Evolutionary conservation across 1,140 invertebrate genomes (phyloP), one percentile per base, ranked within the genome.

Genomic region (Leptopilina boulardi): DNA sequence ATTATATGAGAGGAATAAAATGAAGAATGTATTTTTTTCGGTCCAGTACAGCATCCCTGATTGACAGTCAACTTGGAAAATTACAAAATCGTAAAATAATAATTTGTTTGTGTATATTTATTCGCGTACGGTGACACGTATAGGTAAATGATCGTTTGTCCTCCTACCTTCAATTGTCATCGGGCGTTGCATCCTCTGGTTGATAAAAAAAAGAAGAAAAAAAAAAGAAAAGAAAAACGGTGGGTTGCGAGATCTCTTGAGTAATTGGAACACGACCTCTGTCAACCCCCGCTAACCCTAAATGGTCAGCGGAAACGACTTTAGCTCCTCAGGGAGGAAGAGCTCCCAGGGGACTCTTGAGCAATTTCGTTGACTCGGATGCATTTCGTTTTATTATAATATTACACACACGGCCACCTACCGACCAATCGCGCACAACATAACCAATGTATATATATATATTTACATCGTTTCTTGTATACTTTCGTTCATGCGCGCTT

Each of bases 201-300:
- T 38, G 34, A 4, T 4, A 9, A 38, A 38, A 38, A 38, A 38
- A 38, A 38, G 8, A 6, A n/a, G n/a, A n/a, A n/a, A n/a, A n/a
- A n/a, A n/a, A n/a, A n/a, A n/a, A 38, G 70, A 75, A 76, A 81
- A 80, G 82, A 77, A 82, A 84, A 77, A 38, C 34, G 80, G 84
- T 84, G 77, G 84, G 82, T 86, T 51, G 84, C 77, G 34, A 59
- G 54, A 44, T 23, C 76, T 74, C 80, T 90, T 89, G 88, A 89
- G 87, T 89, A 90, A 90, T 90, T 88, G 86, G 88, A 90, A 89
- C 89, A 87, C 84, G 87, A 87, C 86, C 87, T 89, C 87, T 86
- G 86, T 79, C 86, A 89, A 86, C 85, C 84, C 84, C 86, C 86
- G 84, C 85, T 84, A 82, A 79, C 88, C 87, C 85, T 87, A 88